These are phyloP conservation scores for Rotaria magnacalcarata DNA, from an alignment of 2,888 invertebrate species.

Conservation along the genomic window DNA sequence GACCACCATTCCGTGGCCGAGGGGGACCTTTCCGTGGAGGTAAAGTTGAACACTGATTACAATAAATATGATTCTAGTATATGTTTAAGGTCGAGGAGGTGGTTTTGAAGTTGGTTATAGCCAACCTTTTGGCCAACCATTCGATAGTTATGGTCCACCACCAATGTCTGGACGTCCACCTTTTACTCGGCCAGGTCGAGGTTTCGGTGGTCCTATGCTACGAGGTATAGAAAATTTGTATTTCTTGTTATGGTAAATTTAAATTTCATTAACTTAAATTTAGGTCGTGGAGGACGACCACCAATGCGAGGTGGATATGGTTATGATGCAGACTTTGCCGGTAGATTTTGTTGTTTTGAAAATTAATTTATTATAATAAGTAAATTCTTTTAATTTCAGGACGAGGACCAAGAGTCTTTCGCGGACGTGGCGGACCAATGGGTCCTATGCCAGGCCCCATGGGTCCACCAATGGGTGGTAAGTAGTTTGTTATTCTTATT, in stretches of 20 bases:
- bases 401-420: slow-evolving; percentile 4
- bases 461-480: slow-evolving; percentile 32
- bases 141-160: slow-evolving; percentile 27
- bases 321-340: neutral
- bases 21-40: slow-evolving; percentile 32
- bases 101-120: slow-evolving; percentile 23
- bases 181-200: slow-evolving; percentile 17
- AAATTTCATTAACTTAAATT: neutral
- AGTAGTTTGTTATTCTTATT: neutral
- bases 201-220: slow-evolving; percentile 10
- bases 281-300: neutral
- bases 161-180: slow-evolving; percentile 19
- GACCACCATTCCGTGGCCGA: slow-evolving; percentile 17
- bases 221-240: neutral
- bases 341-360: neutral
- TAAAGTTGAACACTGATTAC: neutral
- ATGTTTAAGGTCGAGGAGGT: slow-evolving; percentile 17
- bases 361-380: neutral
- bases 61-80: neutral
- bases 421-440: slow-evolving; percentile 19
- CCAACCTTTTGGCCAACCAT: neutral
- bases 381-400: neutral
- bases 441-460: slow-evolving; percentile 24
- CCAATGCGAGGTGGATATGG: neutral
- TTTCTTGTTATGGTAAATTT: neutral